A percentile compares a stretch with the other conserved stretches of the same genome.
phyloP scores from a whole-genome alignment of 2,113 vertebrate genomes.

The Nibea albiflora region DNA sequence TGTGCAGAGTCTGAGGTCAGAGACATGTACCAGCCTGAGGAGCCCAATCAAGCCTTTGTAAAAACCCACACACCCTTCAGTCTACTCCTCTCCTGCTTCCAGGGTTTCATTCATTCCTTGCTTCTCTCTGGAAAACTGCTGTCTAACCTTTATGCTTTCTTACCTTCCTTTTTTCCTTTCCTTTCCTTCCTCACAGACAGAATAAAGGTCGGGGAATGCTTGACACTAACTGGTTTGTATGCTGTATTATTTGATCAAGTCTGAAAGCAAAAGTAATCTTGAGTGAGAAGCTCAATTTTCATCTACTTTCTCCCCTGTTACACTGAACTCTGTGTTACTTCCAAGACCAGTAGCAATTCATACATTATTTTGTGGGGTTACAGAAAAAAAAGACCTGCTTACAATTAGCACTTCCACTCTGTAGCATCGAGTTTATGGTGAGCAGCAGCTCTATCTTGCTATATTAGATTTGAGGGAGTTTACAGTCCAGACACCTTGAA shows the following conservation, averaged over 20 bases:
- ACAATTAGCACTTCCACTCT: not conserved
- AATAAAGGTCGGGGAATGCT: not conserved
- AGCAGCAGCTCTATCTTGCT: not conserved
- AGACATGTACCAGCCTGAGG: slow-evolving; percentile 61
- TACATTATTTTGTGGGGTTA: not conserved
- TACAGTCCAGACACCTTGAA: not conserved
- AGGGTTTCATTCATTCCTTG: slow-evolving; percentile 8
- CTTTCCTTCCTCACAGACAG: not conserved
- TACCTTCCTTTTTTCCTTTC: not conserved
- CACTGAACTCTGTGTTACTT: not conserved
- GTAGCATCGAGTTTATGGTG: not conserved
- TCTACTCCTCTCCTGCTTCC: slow-evolving; percentile 15
- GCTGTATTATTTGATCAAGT: not conserved
- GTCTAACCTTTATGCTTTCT: not conserved
- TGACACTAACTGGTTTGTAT: not conserved
- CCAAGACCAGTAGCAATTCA: not conserved
- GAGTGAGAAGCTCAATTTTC: not conserved
- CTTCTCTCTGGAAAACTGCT: not conserved
- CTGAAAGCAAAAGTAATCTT: not conserved
- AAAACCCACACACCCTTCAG: slow-evolving; percentile 23
- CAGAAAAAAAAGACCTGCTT: not conserved
- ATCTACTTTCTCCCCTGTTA: not conserved
- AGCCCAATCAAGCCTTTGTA: slow-evolving; percentile 38
- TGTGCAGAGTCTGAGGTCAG: slow-evolving; percentile 39
- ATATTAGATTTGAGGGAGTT: not conserved